phyloP scores from a whole-genome alignment of 2,113 vertebrate species.

The Lampris megalopsis region DNA sequence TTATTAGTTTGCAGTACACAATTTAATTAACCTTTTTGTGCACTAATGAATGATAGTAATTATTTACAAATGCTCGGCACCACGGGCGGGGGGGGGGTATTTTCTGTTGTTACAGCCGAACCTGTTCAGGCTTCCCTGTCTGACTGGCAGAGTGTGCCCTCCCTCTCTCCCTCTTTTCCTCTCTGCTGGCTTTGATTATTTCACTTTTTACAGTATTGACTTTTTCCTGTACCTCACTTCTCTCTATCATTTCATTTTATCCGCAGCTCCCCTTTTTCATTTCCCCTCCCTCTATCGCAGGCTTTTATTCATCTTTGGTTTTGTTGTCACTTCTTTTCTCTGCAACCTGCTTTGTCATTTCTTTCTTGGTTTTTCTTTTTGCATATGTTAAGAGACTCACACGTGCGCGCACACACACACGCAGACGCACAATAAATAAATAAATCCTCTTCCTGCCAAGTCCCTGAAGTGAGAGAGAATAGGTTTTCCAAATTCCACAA shows the following conservation, averaged over 20 bases:
- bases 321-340: constrained; percentile 61
- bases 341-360: constrained; percentile 51
- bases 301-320: constrained; percentile 66
- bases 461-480: constrained; percentile 58
- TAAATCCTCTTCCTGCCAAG: constrained; percentile 53
- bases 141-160: constrained; percentile 33
- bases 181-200: constrained; percentile 44
- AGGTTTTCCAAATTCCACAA: constrained; percentile 59
- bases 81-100: constrained; percentile 56
- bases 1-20: constrained; percentile 58
- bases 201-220: constrained; percentile 47
- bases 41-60: constrained; percentile 62
- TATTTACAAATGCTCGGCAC: constrained; percentile 57
- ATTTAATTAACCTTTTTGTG: constrained; percentile 38
- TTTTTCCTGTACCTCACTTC: constrained; percentile 8
- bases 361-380: constrained; percentile 39
- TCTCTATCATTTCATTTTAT: constrained; percentile 55
- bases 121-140: constrained; percentile 39
- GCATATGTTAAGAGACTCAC: background rate
- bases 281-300: constrained; percentile 44
- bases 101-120: constrained; percentile 58
- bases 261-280: constrained; percentile 45
- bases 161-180: constrained; percentile 1
- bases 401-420: constrained; percentile 5
- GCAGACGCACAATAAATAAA: constrained; percentile 11